A percentile compares a stretch with the other conserved stretches of the same genome.
Conservation (phyloP, 2,797 vertebrate species). For the Liasis olivaceus region DNA sequence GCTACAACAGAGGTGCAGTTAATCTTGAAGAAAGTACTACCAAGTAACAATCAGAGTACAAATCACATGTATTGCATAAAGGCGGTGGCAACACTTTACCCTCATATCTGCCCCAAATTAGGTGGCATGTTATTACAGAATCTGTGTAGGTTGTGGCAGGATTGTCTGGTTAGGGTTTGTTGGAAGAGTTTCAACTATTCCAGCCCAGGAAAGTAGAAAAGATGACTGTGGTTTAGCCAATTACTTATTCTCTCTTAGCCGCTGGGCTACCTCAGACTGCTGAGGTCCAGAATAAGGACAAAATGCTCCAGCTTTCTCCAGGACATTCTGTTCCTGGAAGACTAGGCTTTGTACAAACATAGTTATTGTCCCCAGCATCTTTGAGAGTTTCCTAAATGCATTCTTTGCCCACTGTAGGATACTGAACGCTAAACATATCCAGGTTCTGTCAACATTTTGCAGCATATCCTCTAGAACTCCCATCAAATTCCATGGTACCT, state of each 20-base stretch:
- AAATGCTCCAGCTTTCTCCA: neutral
- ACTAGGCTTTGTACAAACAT: neutral
- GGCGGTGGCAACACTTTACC: neutral
- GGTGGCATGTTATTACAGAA: neutral
- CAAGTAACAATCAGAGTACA: neutral
- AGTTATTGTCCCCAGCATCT: neutral
- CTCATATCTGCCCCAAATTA: neutral
- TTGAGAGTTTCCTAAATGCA: neutral
- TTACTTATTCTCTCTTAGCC: neutral
- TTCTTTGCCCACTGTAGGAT: neutral
- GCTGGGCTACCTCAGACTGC: neutral
- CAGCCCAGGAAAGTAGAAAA: neutral
- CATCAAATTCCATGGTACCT: constrained; percentile 74
- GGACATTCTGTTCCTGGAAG: neutral
- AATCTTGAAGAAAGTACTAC: neutral
- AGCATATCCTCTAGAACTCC: neutral
- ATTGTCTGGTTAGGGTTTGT: neutral
- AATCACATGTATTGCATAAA: neutral
- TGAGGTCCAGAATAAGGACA: neutral
- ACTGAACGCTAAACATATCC: neutral
- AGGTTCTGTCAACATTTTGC: neutral
- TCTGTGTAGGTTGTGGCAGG: neutral
- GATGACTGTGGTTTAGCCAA: neutral
- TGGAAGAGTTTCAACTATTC: neutral
- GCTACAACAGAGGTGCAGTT: neutral